Evolutionary conservation across 1,140 invertebrate genomes (phyloP), one percentile per base, ranked within the genome.

Genomic region (Drosophila kurseongensis): DNA sequence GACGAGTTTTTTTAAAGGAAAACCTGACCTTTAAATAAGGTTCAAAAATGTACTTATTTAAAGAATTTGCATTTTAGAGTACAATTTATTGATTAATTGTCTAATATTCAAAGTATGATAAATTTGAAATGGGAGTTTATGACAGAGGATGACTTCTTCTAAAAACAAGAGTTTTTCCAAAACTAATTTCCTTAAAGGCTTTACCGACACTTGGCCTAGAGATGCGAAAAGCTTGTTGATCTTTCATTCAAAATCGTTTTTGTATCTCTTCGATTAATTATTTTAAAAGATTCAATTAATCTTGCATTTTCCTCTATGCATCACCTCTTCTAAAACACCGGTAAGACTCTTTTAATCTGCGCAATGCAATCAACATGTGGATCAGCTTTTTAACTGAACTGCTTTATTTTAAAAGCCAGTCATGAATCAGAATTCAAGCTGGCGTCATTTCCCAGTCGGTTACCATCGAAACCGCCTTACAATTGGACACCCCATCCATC

Each of bases 401-500:
- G 44, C 35, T 29, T 35, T 5, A 57, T 32, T 29, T 66, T 23
- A 23, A 0, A 63, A 35, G 18, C 59, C 16, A 65, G 1, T 52
- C 27, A 50, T 71, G 65, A 36, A 48, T 69, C 65, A 71, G 51
- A 72, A 50, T 50, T 48, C 12, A 27, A 35, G 42, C 29, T 69
- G 66, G 60, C 60, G 66, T 68, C 47, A 68, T 54, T 40, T 69
- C 50, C 67, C 44, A 69, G 68, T 57, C 52, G 59, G 71, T 75
- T 65, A 38, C 59, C 71, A 65, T 50, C 45, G 69, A 56, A 62
- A 41, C 51, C 71, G 72, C 67, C 65, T 71, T 40, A 8, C 51
- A 75, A 59, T 59, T 58, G 73, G 73, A 75, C 73, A 75, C 72
- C 73, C 55, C 73, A 75, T 75, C 47, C 54, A 75, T 75, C 73